Base-by-base conservation (phyloP, 1,140 invertebrate genomes). In the Camponotus pennsylvanicus region DNA sequence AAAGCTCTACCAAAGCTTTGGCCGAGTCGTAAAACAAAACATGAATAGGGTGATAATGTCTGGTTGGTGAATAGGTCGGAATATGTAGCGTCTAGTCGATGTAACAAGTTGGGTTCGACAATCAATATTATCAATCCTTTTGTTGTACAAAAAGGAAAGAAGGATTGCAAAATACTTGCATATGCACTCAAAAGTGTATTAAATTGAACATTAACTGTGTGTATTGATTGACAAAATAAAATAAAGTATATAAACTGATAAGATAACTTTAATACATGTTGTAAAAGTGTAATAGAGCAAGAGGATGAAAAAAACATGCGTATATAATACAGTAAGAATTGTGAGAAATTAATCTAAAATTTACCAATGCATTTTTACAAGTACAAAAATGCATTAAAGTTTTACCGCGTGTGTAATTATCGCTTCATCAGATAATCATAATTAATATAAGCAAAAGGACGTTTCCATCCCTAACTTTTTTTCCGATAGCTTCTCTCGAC, bases 11-110 rank as follows among this genome's bases (percentile, higher is more conserved):
- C 32, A 13, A 32, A n/a, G 76, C 75, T 85, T 85, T 85, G 84
- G 69, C 84, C 59, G 40, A 32, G 18, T 40, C 75, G 84, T 57
- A 52, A 80, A 85, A 85, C 84, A 85, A 79, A 80, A 85, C 52
- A 27, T 82, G 84, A 85, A 80, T 85, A 37, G 83, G 18, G 6
- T 21, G 83, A 66, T 40, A 82, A 67, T 71, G 55, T 73, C 59
- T 27, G 79, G 69, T 52, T 21, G 52, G 67, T 75, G 79, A 73
- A 73, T 42, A 61, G 69, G 8, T 27, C 27, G 42, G 79, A 37
- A 73, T 13, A 52, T 52, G 13, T 52, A 15, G 55, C 73, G 18
- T 61, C 55, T 61, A 55, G 55, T 32, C 69, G 42, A 73, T 83
- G 52, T 52, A 52, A 82, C 55, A 83, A 83, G 69, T 83, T 83